These are phyloP conservation scores for Drosophila kokeensis DNA, from an alignment of 2,888 invertebrate species.

Conservation along the genomic window DNA sequence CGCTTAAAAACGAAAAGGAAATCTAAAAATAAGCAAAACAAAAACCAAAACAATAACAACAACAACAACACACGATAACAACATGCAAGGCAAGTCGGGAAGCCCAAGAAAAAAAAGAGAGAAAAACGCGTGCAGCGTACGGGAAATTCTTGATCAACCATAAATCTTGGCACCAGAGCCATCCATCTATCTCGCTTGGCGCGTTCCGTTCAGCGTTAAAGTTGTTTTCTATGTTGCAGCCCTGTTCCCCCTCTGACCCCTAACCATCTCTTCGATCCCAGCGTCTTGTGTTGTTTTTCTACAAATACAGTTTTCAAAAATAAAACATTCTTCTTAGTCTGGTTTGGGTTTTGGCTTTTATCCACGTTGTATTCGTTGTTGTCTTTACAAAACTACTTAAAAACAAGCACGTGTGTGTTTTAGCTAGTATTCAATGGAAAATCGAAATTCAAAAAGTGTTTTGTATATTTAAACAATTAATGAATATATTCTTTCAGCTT, in stretches of 20 bases:
- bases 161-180: conserved; percentile 81
- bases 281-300: conserved; percentile 47
- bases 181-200: conserved; percentile 82
- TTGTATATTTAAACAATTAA: background rate
- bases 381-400: conserved; percentile 27
- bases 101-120: conserved; percentile 29
- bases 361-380: conserved; percentile 10
- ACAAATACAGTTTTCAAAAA: conserved; percentile 67
- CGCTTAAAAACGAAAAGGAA: conserved; percentile 65
- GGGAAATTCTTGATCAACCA: conserved; percentile 82
- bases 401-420: conserved; percentile 44
- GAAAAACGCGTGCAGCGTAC: conserved; percentile 67
- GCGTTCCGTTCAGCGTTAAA: conserved; percentile 76
- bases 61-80: conserved; percentile 15
- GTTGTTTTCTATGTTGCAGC: conserved; percentile 68
- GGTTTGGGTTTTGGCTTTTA: conserved; percentile 30
- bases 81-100: conserved; percentile 34
- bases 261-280: background rate
- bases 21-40: conserved; percentile 72
- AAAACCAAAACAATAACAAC: conserved; percentile 22
- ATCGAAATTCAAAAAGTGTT: background rate
- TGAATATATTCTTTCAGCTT: background rate
- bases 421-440: conserved; percentile 1
- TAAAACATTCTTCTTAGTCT: conserved; percentile 64
- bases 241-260: background rate